Evolutionary conservation across 2,113 vertebrate genomes (phyloP).

Genomic region (Eulacestoma nigropectus): DNA sequence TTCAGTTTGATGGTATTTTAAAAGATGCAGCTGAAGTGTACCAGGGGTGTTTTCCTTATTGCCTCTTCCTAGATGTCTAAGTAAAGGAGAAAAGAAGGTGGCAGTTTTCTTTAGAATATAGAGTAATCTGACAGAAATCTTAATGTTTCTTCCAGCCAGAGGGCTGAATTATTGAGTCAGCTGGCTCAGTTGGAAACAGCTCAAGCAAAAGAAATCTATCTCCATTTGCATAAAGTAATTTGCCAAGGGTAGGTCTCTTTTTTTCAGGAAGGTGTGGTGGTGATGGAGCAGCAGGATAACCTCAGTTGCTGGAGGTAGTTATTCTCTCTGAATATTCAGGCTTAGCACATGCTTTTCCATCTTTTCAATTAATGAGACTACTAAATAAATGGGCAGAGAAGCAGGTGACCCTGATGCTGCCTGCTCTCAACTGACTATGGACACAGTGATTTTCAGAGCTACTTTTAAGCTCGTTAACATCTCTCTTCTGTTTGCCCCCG

Average conservation of each 20-base stretch:
- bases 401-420: background rate
- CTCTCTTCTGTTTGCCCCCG: background rate
- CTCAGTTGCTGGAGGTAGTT: background rate
- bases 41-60: slow-evolving; percentile 23
- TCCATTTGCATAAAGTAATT: slow-evolving; percentile 18
- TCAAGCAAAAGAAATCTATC: slow-evolving; percentile 26
- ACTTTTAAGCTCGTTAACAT: background rate
- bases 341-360: background rate
- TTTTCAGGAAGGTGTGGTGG: background rate
- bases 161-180: slow-evolving; percentile 45
- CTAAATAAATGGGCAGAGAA: background rate
- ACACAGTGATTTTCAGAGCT: background rate
- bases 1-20: background rate
- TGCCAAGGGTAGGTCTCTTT: background rate
- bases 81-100: slow-evolving; percentile 18
- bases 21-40: background rate
- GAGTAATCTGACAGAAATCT: slow-evolving; percentile 43
- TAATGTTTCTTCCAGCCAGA: slow-evolving; percentile 26
- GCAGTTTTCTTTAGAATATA: slow-evolving; percentile 35
- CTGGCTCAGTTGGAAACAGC: slow-evolving; percentile 34
- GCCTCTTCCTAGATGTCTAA: slow-evolving; percentile 6
- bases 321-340: background rate
- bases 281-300: background rate
- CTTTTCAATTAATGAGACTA: background rate
- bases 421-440: background rate